phyloP scores from a whole-genome alignment of 2,113 vertebrate species.

The Tragelaphus scriptus region DNA sequence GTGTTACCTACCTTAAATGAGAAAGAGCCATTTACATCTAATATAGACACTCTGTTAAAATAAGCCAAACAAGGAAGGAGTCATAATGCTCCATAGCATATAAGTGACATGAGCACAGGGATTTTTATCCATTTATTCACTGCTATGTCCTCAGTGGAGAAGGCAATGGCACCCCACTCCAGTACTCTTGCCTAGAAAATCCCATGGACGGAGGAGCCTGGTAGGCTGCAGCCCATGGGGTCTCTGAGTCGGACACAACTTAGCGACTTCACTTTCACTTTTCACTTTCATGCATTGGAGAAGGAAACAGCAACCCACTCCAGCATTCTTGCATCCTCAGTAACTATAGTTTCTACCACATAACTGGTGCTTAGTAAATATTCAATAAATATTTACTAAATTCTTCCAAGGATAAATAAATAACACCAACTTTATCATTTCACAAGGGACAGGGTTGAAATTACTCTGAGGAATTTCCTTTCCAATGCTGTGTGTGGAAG shows the following conservation, averaged over 20 bases:
- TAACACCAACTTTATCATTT: neutral
- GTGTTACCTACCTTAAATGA: neutral
- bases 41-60: neutral
- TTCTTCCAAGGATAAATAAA: neutral
- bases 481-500: neutral
- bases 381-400: neutral
- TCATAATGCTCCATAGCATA: neutral
- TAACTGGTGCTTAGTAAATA: neutral
- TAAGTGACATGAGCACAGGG: neutral
- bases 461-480: neutral
- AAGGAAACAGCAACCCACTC: no score
- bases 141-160: neutral
- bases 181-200: no score
- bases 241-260: no score
- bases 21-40: neutral
- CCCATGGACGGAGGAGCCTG: no score
- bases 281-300: no score
- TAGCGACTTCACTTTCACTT: no score
- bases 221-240: no score
- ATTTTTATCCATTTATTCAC: neutral
- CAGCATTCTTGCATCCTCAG: neutral
- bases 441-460: neutral
- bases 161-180: no score
- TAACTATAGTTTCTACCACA: neutral
- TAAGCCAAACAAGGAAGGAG: neutral